Evolutionary conservation across 2,113 vertebrate species (phyloP).

Genomic region (Promerops cafer): DNA sequence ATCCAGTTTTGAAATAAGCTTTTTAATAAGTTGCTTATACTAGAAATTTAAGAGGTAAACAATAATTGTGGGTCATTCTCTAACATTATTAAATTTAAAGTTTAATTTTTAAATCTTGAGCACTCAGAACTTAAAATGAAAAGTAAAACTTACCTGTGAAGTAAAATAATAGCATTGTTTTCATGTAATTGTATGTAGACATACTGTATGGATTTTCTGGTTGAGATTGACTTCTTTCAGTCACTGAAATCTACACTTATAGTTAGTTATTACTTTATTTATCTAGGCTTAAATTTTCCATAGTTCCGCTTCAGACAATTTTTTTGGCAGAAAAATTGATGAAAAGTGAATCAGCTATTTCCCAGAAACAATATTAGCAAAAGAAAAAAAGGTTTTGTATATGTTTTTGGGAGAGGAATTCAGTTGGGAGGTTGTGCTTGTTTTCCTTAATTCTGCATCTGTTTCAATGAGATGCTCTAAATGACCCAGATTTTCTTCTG

Average conservation of each 20-base stretch:
- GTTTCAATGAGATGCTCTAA: not conserved
- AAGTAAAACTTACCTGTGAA: not conserved
- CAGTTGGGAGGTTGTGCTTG: not conserved
- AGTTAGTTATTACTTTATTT: not conserved
- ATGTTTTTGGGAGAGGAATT: not conserved
- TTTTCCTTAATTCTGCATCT: not conserved
- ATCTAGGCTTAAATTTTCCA: not conserved
- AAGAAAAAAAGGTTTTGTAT: not conserved
- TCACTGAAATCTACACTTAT: not conserved
- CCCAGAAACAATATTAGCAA: not conserved
- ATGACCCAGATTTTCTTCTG: not conserved
- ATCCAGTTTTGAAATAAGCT: not conserved
- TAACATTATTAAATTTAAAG: not conserved
- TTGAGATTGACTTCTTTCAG: not conserved
- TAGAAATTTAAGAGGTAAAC: not conserved
- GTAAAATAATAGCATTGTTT: not conserved
- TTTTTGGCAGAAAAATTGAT: not conserved
- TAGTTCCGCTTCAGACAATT: not conserved
- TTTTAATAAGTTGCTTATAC: not conserved
- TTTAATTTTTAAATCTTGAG: not conserved
- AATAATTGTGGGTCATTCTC: not conserved
- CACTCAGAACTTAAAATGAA: not conserved
- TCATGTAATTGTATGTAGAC: not conserved
- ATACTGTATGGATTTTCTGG: not conserved
- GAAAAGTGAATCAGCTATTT: not conserved